Evolutionary conservation across 2,888 invertebrate species (phyloP).

Genomic region (Pandemis heparana): DNA sequence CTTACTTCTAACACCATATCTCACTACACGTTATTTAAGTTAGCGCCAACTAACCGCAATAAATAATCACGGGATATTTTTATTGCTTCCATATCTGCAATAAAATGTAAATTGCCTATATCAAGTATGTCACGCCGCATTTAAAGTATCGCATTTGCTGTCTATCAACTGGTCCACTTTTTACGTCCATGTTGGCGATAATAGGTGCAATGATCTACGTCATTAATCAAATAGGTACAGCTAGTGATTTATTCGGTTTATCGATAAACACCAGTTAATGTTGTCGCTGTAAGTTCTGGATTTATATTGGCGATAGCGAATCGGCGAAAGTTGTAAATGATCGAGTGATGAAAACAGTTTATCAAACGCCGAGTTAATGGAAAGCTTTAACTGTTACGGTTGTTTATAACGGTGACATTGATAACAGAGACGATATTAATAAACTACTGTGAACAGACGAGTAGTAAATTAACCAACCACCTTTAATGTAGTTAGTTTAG

Average conservation of each 20-base stretch:
- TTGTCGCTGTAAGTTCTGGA: slow-evolving; percentile 46
- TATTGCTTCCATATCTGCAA: slow-evolving; percentile 26
- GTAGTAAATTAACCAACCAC: not conserved
- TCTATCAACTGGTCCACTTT: slow-evolving; percentile 52
- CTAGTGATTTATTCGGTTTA: slow-evolving; percentile 52
- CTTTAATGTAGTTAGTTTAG: no score
- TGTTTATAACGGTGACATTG: slow-evolving; percentile 34
- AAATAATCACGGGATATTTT: slow-evolving; percentile 36
- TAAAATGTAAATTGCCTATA: slow-evolving; percentile 21
- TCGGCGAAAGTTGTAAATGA: slow-evolving; percentile 40
- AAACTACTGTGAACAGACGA: not conserved
- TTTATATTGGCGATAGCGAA: slow-evolving; percentile 43
- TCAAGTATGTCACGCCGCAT: slow-evolving; percentile 38
- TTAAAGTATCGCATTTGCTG: slow-evolving; percentile 24
- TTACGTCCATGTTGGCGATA: slow-evolving; percentile 48
- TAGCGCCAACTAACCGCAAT: not conserved
- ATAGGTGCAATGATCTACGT: slow-evolving; percentile 49
- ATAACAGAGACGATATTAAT: slow-evolving; percentile 13
- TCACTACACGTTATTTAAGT: no score
- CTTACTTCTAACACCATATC: no score
- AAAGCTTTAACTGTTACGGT: slow-evolving; percentile 32
- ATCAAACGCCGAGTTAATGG: slow-evolving; percentile 40
- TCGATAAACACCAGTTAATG: slow-evolving; percentile 48
- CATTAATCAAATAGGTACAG: slow-evolving; percentile 50
- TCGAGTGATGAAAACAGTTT: slow-evolving; percentile 39